phyloP scores from a whole-genome alignment of 2,888 invertebrate genomes.

The Drosophila neonasuta region DNA sequence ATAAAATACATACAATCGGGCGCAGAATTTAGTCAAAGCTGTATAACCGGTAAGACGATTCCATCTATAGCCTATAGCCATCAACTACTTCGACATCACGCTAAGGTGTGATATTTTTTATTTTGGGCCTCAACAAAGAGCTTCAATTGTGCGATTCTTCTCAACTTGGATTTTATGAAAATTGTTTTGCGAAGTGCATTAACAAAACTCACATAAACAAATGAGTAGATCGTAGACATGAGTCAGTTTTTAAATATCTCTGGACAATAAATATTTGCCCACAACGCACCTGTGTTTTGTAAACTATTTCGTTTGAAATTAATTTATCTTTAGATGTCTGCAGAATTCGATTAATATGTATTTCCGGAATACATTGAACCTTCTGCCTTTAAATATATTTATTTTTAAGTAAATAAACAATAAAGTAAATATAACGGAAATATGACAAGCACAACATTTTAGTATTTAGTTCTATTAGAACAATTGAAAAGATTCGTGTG shows the following conservation, averaged over 20 bases:
- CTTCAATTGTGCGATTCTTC: constrained; percentile 31
- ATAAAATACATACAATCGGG: constrained; percentile 27
- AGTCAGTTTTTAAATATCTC: background rate
- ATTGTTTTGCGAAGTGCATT: background rate
- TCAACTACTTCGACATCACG: background rate
- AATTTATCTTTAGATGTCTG: background rate
- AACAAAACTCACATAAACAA: constrained; percentile 1
- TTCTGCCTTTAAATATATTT: background rate
- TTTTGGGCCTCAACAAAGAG: constrained; percentile 33
- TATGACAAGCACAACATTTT: background rate
- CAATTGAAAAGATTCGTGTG: constrained; percentile 22
- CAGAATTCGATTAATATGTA: background rate
- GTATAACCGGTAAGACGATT: constrained; percentile 54
- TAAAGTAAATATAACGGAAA: background rate
- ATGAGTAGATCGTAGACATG: background rate
- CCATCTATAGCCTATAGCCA: constrained; percentile 16
- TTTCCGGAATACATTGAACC: background rate
- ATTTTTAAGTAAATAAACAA: background rate
- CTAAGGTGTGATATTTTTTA: constrained; percentile 54
- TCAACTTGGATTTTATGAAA: background rate
- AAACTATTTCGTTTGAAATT: background rate
- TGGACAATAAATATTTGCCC: background rate
- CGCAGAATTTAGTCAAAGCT: constrained; percentile 62
- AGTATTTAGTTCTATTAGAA: constrained; percentile 3
- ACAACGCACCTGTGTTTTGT: background rate